Conservation (phyloP, 1,140 invertebrate genomes). For the Apis cerana region DNA sequence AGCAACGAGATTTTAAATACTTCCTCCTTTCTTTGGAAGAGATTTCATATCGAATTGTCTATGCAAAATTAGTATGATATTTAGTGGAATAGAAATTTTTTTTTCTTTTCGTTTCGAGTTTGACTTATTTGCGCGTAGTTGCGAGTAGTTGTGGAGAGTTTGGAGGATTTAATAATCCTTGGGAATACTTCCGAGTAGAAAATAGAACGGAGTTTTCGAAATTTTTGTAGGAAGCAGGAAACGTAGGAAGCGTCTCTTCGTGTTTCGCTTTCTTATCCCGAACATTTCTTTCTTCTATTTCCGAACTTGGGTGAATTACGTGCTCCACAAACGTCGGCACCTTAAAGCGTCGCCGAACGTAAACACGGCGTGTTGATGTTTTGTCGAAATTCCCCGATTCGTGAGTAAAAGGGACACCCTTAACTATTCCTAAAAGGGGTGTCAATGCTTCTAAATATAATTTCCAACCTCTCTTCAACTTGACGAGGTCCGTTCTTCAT, state of each 20-base stretch:
- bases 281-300: conserved; percentile 47
- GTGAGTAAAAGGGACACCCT: conserved; percentile 30
- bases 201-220: conserved; percentile 16
- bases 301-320: conserved; percentile 43
- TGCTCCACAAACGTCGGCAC: conserved; percentile 38
- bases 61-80: no score
- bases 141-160: no score
- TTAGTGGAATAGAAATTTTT: no score
- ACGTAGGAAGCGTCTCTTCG: not conserved
- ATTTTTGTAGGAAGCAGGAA: conserved; percentile 34
- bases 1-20: no score
- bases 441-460: conserved; percentile 54
- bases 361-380: conserved; percentile 62
- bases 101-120: no score
- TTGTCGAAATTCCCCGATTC: conserved; percentile 53
- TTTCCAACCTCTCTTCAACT: not conserved
- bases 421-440: conserved; percentile 18
- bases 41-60: no score
- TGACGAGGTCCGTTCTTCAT: not conserved
- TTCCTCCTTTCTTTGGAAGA: no score
- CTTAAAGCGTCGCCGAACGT: conserved; percentile 35
- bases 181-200: not conserved
- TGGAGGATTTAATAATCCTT: not conserved
- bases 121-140: no score
- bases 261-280: not conserved